Base-by-base conservation (phyloP, 2,797 vertebrate genomes). In the Sebastes trivittatus region DNA sequence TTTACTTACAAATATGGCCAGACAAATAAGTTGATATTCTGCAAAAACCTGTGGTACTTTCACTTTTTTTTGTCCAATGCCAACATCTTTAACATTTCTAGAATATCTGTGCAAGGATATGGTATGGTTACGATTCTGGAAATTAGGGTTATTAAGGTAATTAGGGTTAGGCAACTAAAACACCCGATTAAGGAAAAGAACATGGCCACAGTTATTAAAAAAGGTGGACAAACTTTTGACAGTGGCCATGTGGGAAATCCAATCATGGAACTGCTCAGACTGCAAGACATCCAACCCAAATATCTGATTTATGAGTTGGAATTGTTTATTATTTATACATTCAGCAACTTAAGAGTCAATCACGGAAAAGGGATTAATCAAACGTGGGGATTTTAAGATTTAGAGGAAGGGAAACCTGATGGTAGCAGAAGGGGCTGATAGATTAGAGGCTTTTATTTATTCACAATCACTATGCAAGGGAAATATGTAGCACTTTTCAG, bases 331-430 rank as follows among this genome's bases (percentile, higher is more conserved):
- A 42, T 42, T 42, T 42, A 16, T 42, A 42, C 38, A 42, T 42
- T 42, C 63, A 25, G 54, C 22, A 49, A 11, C 5, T n/a, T 22
- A 11, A 23, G 42, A 66, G 8, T 20, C 42, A 34, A 46, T 2
- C 32, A 65, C 49, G 68, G 32, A 2, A 32, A 71, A 34, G 8
- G 7, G 61, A 32, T 54, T 42, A 42, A 70, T 78, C 20, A 69
- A 70, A 81, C 10, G 30, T 64, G n/a, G 13, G 36, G 52, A 64
- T 78, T 42, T 56, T 11, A 56, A 25, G 38, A 65, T 64, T 73
- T 75, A 72, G 58, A 77, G 52, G n/a, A 56, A 59, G 32, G 18
- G 67, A 59, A 60, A 61, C 63, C 56, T 52, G 46, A 46, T 52
- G 36, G 52, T 13, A 64, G 55, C 68, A 66, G 25, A 66, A 60